Conservation (phyloP, 2,113 vertebrate genomes). For the Phoenicopterus ruber region DNA sequence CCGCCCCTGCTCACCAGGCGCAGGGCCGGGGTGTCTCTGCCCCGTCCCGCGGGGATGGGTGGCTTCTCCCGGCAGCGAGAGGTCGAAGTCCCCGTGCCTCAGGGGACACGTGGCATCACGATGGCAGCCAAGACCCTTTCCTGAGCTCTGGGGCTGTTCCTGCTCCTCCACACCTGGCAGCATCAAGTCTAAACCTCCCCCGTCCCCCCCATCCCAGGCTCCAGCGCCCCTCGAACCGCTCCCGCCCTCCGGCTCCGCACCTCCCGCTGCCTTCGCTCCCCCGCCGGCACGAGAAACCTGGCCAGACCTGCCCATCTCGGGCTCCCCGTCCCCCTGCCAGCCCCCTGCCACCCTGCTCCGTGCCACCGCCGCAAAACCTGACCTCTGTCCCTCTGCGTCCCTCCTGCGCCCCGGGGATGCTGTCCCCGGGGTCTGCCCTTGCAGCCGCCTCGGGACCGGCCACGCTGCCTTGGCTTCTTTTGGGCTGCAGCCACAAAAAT, state of each 20-base stretch:
- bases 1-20: neutral
- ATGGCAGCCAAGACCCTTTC: neutral
- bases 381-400: neutral
- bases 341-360: neutral
- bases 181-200: neutral
- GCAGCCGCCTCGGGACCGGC: accelerated
- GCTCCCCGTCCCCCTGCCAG: neutral
- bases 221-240: neutral
- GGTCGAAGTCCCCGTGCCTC: neutral
- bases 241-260: neutral
- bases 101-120: accelerated
- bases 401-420: neutral
- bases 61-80: neutral
- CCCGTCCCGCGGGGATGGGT: neutral
- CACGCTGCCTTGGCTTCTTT: neutral
- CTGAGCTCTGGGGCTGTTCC: neutral
- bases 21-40: neutral
- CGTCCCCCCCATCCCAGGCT: neutral
- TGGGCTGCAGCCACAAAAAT: neutral
- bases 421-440: neutral
- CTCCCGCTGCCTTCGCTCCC: neutral
- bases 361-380: neutral
- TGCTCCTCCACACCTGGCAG: neutral
- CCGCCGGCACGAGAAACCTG: neutral
- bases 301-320: neutral